Base-by-base conservation (phyloP, 92 coral and sea anemone genomes). In the Desmophyllum pertusum region DNA sequence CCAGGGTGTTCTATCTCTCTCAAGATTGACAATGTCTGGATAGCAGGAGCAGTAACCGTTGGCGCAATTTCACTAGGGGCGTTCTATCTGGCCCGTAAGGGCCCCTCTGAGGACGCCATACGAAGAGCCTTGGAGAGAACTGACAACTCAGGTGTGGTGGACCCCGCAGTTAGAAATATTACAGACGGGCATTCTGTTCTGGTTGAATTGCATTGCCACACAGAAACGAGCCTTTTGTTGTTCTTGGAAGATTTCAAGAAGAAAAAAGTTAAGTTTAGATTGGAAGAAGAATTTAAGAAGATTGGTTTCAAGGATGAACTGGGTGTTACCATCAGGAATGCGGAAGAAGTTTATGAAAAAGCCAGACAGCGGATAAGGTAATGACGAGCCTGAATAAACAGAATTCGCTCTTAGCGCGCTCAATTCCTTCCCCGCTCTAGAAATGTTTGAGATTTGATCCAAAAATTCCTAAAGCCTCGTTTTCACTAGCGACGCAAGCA, bases 21-120 rank as follows among this genome's bases (percentile, higher is more conserved):
- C 10, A 78, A 59, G 71, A 78, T 78, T 40, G 82, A 78, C 40
- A 78, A 62, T 53, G 55, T 62, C 19, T 59, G 70, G 70, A 11
- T 78, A 30, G 82, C 82, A 39, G 82, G 82, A n/a, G 71, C 71
- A 27, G 82, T 62, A 31, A 62, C 48, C 10, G 51, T 59, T 27
- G 82, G 70, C 3, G 71, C 72, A 18, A 38, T 78, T 21, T 38
- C 82, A 14, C 35, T 78, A 13, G 82, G 82, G 25, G 82, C 82
- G 11, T 78, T 78, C 59, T 78, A 78, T 63, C 39, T 78, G 57
- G 38, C 70, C 11, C n/a, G 57, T 21, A 78, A 41, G 57, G 53
- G 82, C 38, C 70, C 70, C 19, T 19, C 82, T 4, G 82, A 53
- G 50, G 19, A 36, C 39, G 46, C 81, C 6, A 38, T 76, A 5